These are phyloP conservation scores for Drosophila pectinifera DNA, from an alignment of 1,140 invertebrate species.

Conservation along the genomic window DNA sequence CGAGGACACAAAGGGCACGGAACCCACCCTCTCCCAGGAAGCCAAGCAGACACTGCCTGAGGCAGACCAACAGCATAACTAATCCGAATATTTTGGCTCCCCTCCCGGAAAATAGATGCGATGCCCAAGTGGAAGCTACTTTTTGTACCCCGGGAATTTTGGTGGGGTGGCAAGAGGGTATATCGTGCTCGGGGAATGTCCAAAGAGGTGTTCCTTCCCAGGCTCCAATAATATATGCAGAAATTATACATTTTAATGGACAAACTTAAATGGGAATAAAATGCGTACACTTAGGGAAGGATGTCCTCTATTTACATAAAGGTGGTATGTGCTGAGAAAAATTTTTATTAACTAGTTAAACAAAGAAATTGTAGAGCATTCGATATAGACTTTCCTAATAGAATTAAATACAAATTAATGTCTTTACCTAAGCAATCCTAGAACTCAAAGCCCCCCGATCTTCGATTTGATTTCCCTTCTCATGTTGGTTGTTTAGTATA, in stretches of 20 bases:
- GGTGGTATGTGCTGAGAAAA: too few relatives aligned
- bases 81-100: constrained; percentile 69
- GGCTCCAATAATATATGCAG: constrained; percentile 12
- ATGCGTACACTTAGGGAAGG: neutral
- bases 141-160: constrained; percentile 12
- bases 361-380: too few relatives aligned
- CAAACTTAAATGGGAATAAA: neutral
- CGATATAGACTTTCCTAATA: too few relatives aligned
- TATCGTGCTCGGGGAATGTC: constrained; percentile 1
- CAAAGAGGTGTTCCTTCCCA: constrained; percentile 4
- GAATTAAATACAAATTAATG: too few relatives aligned
- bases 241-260: constrained; percentile 16
- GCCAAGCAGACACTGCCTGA: constrained; percentile 38
- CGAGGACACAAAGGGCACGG: constrained; percentile 30
- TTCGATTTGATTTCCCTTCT: neutral
- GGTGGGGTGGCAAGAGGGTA: constrained; percentile 1
- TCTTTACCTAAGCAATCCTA: too few relatives aligned
- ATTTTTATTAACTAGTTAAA: too few relatives aligned
- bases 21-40: constrained; percentile 29
- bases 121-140: constrained; percentile 36
- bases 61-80: constrained; percentile 75
- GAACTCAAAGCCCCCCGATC: neutral
- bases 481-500: too few relatives aligned
- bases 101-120: constrained; percentile 14
- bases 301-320: too few relatives aligned